Percentiles rank a stretch among this genome's conserved stretches.
Evolutionary conservation across 2,113 vertebrate species (phyloP).

Genomic region (Peucedramus taeniatus): DNA sequence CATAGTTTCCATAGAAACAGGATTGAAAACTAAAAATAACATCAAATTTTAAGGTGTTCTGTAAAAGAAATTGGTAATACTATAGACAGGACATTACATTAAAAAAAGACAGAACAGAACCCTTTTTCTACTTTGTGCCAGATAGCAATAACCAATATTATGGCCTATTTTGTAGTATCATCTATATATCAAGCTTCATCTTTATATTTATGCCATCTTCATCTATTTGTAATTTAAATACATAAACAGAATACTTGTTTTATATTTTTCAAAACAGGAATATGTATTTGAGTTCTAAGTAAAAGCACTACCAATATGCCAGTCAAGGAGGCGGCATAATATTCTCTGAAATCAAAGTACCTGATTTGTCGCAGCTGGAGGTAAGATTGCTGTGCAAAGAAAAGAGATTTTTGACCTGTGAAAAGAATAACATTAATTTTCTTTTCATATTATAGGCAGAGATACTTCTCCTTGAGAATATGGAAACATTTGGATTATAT

Average conservation of each 20-base stretch:
- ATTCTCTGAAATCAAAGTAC: not conserved
- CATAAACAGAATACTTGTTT: not conserved
- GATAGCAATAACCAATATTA: not conserved
- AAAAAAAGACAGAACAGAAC: not conserved
- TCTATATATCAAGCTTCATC: not conserved
- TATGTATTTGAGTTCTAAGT: not conserved
- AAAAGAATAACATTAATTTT: not conserved
- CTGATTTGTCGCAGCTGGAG: not conserved
- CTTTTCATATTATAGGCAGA: not conserved
- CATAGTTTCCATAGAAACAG: constrained; percentile 30
- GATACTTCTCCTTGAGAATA: not conserved
- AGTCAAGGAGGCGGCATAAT: not conserved
- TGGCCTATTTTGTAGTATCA: not conserved
- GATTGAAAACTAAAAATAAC: not conserved
- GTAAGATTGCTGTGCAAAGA: not conserved
- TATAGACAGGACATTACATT: not conserved
- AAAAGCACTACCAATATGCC: not conserved
- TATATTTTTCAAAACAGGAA: not conserved
- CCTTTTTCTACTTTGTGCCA: not conserved
- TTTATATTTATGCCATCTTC: not conserved
- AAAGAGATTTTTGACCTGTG: not conserved
- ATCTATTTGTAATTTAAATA: not conserved
- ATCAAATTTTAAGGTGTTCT: not conserved
- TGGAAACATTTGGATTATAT: not conserved
- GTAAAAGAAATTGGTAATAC: not conserved